Evolutionary conservation across 2,888 invertebrate genomes (phyloP).

Genomic region (Nomada goodeniana): DNA sequence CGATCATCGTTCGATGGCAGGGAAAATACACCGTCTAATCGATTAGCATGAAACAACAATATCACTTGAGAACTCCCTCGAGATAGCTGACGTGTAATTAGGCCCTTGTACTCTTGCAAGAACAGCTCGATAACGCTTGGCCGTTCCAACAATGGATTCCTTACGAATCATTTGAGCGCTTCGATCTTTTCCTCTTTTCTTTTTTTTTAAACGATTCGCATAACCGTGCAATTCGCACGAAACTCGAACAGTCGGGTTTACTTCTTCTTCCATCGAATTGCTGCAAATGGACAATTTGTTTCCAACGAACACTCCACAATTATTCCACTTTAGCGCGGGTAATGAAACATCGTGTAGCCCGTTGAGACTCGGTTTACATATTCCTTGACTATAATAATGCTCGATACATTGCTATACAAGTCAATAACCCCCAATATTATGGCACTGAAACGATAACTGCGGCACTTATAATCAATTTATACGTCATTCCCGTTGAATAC

Average conservation of each 20-base stretch:
- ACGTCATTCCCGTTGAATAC: not conserved
- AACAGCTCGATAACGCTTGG: constrained; percentile 31
- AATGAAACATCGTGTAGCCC: not conserved
- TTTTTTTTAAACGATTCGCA: not conserved
- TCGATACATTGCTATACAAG: not conserved
- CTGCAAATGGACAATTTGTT: not conserved
- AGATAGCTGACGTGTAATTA: constrained; percentile 47
- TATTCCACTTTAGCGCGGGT: not conserved
- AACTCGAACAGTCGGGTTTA: not conserved
- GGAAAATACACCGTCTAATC: constrained; percentile 36
- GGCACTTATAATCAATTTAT: constrained; percentile 19
- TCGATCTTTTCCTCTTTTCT: not conserved
- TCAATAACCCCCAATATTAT: not conserved
- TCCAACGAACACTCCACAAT: not conserved
- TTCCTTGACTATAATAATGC: not conserved
- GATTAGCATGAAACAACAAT: constrained; percentile 47
- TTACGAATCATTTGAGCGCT: constrained; percentile 24
- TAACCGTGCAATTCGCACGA: not conserved
- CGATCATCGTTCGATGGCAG: constrained; percentile 31
- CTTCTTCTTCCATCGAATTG: constrained; percentile 11
- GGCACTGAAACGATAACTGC: not conserved
- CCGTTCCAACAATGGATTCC: constrained; percentile 35
- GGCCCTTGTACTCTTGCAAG: constrained; percentile 26
- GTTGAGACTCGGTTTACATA: not conserved
- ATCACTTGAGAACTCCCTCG: constrained; percentile 38